These are phyloP conservation scores for Simalia tracyae DNA, from an alignment of 2,797 vertebrate genomes.

Conservation along the genomic window DNA sequence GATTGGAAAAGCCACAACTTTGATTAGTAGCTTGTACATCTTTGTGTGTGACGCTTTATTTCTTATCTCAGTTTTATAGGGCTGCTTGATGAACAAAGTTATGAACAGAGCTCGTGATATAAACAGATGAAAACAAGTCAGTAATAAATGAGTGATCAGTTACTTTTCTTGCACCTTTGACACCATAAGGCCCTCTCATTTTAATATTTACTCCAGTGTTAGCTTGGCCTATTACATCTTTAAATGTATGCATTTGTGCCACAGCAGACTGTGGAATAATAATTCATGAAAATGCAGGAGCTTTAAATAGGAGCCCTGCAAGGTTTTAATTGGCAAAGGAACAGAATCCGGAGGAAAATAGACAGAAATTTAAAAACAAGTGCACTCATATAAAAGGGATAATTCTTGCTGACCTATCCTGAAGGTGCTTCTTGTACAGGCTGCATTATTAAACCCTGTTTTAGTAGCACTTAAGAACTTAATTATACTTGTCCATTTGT, in stretches of 20 bases:
- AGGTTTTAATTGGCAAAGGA: constrained; percentile 53
- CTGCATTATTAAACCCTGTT: constrained; percentile 34
- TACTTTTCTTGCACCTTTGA: constrained; percentile 57
- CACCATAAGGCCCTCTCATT: constrained; percentile 56
- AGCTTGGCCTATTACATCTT: constrained; percentile 39
- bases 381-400: not conserved
- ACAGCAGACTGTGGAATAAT: constrained; percentile 53
- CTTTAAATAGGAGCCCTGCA: constrained; percentile 42
- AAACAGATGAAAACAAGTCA: constrained; percentile 56
- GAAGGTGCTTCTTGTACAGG: constrained; percentile 3
- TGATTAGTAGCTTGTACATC: constrained; percentile 46
- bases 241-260: constrained; percentile 55
- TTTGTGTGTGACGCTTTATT: constrained; percentile 62
- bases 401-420: constrained; percentile 25
- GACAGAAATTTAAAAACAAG: constrained; percentile 28
- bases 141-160: constrained; percentile 55
- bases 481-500: constrained; percentile 43
- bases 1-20: constrained; percentile 3
- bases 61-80: constrained; percentile 39
- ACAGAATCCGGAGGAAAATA: constrained; percentile 5
- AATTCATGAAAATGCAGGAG: constrained; percentile 47
- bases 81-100: constrained; percentile 50
- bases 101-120: constrained; percentile 37
- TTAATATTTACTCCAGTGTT: constrained; percentile 56
- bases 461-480: constrained; percentile 49